phyloP scores from a whole-genome alignment of 2,113 vertebrate species.

The Butorides virescens region DNA sequence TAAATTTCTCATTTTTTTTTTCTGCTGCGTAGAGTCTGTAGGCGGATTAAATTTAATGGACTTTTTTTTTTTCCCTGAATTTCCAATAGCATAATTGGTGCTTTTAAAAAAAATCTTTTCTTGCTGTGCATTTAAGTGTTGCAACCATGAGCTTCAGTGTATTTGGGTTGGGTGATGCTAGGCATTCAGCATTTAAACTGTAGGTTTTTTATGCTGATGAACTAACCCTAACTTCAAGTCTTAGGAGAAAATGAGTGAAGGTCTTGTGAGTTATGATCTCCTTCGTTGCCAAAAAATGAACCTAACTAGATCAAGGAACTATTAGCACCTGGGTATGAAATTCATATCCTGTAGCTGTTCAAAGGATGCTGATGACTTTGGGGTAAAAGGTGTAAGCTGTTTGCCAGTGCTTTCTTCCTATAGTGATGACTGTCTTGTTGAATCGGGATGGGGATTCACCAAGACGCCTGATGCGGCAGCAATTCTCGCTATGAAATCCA shows the following conservation, averaged over 20 bases:
- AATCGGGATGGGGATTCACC: neutral
- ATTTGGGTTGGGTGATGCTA: neutral
- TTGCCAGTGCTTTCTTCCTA: neutral
- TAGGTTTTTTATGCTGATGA: neutral
- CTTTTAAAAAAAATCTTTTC: neutral
- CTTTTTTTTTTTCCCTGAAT: neutral
- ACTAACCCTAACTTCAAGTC: neutral
- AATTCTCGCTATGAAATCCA: neutral
- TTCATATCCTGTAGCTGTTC: neutral
- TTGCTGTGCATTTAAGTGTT: neutral
- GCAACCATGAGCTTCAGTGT: neutral
- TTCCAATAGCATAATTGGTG: neutral
- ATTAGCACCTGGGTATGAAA: neutral
- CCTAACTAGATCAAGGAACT: neutral
- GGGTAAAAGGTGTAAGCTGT: neutral
- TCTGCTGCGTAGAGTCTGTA: neutral
- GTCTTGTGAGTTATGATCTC: neutral
- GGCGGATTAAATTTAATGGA: neutral
- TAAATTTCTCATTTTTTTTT: neutral
- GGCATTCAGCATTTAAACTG: neutral
- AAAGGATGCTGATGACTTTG: neutral
- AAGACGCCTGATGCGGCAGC: too few species aligned
- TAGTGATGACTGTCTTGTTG: neutral
- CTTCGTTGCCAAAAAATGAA: neutral
- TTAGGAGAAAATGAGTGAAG: neutral